phyloP scores from a whole-genome alignment of 2,888 invertebrate species.

The Altica lythri region DNA sequence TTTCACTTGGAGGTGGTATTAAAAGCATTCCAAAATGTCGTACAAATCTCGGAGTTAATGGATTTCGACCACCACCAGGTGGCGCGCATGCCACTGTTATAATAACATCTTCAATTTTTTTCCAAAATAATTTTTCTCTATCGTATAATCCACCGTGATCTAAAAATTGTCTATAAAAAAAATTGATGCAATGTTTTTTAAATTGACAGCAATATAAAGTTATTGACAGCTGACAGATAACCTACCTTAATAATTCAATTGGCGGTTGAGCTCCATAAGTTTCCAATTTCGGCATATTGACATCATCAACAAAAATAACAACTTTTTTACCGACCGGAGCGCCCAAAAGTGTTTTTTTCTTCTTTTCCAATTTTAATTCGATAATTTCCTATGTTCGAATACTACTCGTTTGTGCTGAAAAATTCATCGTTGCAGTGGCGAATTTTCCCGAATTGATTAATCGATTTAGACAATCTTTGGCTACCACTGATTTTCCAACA shows the following conservation, averaged over 20 bases:
- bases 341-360: conserved; percentile 77
- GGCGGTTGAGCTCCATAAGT: conserved; percentile 91
- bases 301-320: conserved; percentile 86
- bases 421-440: conserved; percentile 81
- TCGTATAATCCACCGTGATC: conserved; percentile 86
- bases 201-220: neutral
- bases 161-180: conserved; percentile 65
- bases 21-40: conserved; percentile 87
- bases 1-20: conserved; percentile 79
- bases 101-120: conserved; percentile 81
- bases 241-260: conserved; percentile 77
- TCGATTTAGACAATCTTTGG: conserved; percentile 72
- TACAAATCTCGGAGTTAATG: conserved; percentile 81
- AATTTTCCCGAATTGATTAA: conserved; percentile 66
- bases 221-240: neutral
- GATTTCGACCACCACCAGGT: conserved; percentile 88
- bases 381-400: conserved; percentile 83
- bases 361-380: conserved; percentile 82
- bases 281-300: conserved; percentile 88
- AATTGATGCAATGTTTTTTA: neutral
- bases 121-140: conserved; percentile 87
- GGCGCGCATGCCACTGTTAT: conserved; percentile 85
- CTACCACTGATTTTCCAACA: conserved; percentile 88
- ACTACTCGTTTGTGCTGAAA: conserved; percentile 91
- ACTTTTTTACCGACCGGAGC: conserved; percentile 83